Evolutionary conservation across 2,113 vertebrate genomes (phyloP), one percentile per base, ranked within the genome.

Genomic region (Muntiacus reevesi): DNA sequence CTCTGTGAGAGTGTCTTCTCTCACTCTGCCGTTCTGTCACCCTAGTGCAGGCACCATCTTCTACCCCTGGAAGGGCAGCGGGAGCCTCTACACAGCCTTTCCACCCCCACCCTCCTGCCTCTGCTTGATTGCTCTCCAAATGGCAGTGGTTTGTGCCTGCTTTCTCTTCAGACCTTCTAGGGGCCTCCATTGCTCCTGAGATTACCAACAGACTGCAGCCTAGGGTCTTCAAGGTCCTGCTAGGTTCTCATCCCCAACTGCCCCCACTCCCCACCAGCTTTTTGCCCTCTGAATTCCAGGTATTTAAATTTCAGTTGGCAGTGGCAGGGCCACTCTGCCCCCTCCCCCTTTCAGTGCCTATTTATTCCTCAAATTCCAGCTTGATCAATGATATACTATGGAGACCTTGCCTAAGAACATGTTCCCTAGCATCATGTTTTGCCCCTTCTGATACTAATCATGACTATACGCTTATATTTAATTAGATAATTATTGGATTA

Each of bases 11-110:
- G 7, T 28, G 54, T 33, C 33, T 79, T 45, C 36, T 87, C 54
- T n/a, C 54, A 33, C n/a, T 78, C 43, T 36, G 7, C 76, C n/a
- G 3, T 25, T 25, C 50, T 36, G 7, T 74, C n/a, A 5, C 30
- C 30, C 25, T 8, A 28, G 11, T 12, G 3, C 13, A 71, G 36
- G 33, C 6, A 10, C 40, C 2, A 0, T 25, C 33, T 5, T 33
- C 12, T 45, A 16, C 60, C 43, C 47, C 60, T 25, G 28, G 21
- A 74, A 50, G 25, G 16, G 25, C 28, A 25, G 8, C 7, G 74
- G 52, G 15, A 91, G 7, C 3, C 36, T 84, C 23, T 64, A 4
- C 82, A 36, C 2, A 36, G 10, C 60, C 17, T 40, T 7, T 25
- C 12, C 25, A 1, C 15, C 4, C 16, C 16, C 4, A 27, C 47